Base-by-base conservation (phyloP, 2,888 invertebrate species). In the Poecilobothrus nobilitatus region DNA sequence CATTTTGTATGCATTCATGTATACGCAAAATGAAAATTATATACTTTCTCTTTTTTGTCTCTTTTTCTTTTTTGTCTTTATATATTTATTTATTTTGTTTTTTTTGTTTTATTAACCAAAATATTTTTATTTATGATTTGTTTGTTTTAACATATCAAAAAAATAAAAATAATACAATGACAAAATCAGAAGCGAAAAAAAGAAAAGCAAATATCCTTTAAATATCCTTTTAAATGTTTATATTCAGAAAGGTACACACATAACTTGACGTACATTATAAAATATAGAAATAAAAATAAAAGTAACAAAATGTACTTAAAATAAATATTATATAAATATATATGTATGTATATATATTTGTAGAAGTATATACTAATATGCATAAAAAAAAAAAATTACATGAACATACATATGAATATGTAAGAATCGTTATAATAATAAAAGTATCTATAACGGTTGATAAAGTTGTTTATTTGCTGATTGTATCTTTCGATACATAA, bases 381-480 rank as follows among this genome's bases (percentile, higher is more conserved):
- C 37, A 37, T 37, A 10, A 1, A 10, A 37, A 37, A 7, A 34
- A 37, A 7, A 37, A 12, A 8, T 8, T 37, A 37, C 8, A 37
- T 37, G 12, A 7, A 37, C 7, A 37, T 37, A 37, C 37, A 37
- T 12, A 37, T 37, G 37, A 37, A 37, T 37, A 12, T 37, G 37
- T 37, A 37, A 10, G 2, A 8, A 18, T n/a, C 18, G 18, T 18
- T 53, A 53, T 18, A 6, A 53, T 18, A 18, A 53, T 53, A 18
- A 53, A 53, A 53, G 53, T 53, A 53, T 53, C 53, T 53, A 53
- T 53, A 53, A 53, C 53, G 53, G 63, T 27, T 63, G 63, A 63
- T 63, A 63, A 27, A 63, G 63, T 63, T 63, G 63, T 63, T 63
- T 63, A 63, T 63, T 63, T 63, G 63, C 27, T 63, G 63, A 63